phyloP scores from a whole-genome alignment of 2,888 invertebrate species.

The Trypoxylon attenuatum region DNA sequence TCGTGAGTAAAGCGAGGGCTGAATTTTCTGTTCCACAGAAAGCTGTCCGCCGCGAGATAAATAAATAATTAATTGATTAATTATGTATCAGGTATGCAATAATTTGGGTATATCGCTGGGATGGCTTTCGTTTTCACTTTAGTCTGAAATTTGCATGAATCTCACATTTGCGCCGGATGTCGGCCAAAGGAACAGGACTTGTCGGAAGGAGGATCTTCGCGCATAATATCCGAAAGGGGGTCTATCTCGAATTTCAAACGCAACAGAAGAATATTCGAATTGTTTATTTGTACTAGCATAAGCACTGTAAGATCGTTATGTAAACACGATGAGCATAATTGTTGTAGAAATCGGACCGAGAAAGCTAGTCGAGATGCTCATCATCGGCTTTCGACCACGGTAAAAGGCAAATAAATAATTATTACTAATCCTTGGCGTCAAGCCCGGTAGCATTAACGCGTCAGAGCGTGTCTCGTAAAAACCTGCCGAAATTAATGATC shows the following conservation, averaged over 20 bases:
- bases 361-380: background rate
- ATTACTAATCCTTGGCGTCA: background rate
- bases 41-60: background rate
- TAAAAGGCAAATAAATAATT: background rate
- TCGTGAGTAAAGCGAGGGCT: too few species aligned
- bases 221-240: too few species aligned
- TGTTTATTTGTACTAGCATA: background rate
- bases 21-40: background rate
- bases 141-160: conserved; percentile 36
- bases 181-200: conserved; percentile 2
- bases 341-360: background rate
- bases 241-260: too few species aligned
- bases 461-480: too few species aligned
- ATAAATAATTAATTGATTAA: conserved; percentile 2
- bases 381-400: background rate
- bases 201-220: too few species aligned
- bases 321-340: background rate
- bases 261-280: background rate
- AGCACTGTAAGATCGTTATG: conserved; percentile 1
- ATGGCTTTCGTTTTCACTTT: conserved; percentile 42
- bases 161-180: conserved; percentile 12
- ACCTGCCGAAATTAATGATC: background rate
- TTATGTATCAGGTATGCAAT: background rate
- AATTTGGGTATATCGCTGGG: background rate
- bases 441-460: background rate